Evolutionary conservation across 1,140 invertebrate genomes (phyloP).

Genomic region (Colletes latitarsis): DNA sequence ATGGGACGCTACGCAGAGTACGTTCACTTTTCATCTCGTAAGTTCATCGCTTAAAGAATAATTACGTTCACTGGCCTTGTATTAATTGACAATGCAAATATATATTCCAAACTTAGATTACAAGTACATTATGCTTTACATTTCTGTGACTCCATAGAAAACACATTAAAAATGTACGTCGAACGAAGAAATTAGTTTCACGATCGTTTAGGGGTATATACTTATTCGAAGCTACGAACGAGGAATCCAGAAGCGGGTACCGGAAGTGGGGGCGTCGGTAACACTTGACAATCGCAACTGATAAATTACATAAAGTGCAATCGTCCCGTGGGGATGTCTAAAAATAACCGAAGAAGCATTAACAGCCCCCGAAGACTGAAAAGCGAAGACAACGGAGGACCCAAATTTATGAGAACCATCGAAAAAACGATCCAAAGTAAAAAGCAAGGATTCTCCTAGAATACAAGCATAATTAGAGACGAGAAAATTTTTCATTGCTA

Average conservation of each 20-base stretch:
- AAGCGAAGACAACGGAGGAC: neutral
- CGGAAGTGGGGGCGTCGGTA: constrained; percentile 43
- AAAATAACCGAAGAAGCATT: constrained; percentile 23
- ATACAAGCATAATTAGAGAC: too few species aligned
- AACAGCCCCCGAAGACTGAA: neutral
- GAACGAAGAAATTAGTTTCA: neutral
- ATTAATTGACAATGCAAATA: too few species aligned
- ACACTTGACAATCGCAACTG: constrained; percentile 33
- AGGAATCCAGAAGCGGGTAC: constrained; percentile 19
- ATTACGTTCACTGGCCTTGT: too few species aligned
- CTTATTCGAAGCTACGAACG: neutral
- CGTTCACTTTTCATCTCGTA: neutral
- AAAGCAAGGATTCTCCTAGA: too few species aligned
- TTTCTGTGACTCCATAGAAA: too few species aligned
- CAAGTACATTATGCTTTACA: too few species aligned
- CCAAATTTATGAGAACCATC: neutral
- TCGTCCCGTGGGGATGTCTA: neutral
- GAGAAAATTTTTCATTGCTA: too few species aligned
- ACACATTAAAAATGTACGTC: too few species aligned
- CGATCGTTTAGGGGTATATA: neutral
- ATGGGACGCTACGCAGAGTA: neutral
- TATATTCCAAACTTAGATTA: too few species aligned
- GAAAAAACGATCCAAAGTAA: neutral
- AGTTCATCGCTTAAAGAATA: too few species aligned
- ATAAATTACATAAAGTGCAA: constrained; percentile 45